These are phyloP conservation scores for Meriones unguiculatus DNA, from an alignment of 2,113 vertebrate species.

Conservation along the genomic window DNA sequence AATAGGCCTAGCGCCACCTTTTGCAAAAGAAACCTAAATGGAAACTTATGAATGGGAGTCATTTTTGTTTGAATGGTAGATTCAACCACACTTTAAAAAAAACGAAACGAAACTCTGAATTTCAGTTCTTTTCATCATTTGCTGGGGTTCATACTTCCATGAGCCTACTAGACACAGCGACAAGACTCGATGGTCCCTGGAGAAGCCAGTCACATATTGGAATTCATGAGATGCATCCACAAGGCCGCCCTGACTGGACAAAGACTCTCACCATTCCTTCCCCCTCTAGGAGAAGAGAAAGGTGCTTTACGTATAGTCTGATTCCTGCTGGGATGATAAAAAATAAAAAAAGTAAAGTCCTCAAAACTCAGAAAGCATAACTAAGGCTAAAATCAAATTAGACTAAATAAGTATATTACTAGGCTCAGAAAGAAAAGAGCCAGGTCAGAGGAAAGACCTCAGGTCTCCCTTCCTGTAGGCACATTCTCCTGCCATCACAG, in stretches of 20 bases:
- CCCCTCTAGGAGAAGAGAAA: neutral
- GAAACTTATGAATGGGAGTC: constrained; percentile 24
- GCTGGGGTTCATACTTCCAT: neutral
- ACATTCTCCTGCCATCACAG: neutral
- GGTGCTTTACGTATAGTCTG: neutral
- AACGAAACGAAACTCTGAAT: neutral
- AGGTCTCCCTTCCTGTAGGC: constrained; percentile 35
- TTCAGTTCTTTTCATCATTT: constrained; percentile 28
- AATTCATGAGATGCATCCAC: neutral
- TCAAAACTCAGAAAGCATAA: constrained; percentile 59
- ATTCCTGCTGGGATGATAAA: neutral
- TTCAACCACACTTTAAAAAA: constrained; percentile 11
- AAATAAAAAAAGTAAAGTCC: neutral
- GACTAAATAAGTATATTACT: constrained; percentile 39
- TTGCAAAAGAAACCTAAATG: constrained; percentile 31
- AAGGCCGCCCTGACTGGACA: neutral
- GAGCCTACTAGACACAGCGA: neutral
- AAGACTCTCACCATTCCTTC: neutral
- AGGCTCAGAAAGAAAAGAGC: constrained; percentile 40
- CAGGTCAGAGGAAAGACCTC: neutral
- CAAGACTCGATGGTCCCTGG: neutral
- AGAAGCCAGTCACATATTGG: neutral
- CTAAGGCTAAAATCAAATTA: constrained; percentile 66
- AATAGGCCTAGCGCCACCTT: neutral
- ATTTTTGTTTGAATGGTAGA: constrained; percentile 27